Conservation (phyloP, 2,113 vertebrate species). For the Spilogale gracilis region DNA sequence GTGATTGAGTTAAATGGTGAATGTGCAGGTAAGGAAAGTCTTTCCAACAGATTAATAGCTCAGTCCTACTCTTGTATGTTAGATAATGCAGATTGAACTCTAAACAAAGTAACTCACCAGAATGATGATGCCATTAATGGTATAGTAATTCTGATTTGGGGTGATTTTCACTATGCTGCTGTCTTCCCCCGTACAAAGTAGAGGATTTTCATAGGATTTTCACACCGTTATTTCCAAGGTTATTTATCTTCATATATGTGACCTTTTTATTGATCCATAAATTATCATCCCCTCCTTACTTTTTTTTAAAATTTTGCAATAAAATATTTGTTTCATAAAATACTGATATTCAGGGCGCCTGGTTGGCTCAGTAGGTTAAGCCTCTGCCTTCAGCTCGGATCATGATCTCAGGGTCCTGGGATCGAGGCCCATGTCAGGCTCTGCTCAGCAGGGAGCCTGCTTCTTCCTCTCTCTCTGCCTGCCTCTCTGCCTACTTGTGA, state of each 20-base stretch:
- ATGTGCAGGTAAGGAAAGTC: background rate
- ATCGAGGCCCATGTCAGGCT: too few species aligned
- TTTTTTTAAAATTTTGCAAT: constrained; percentile 45
- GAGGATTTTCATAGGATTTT: background rate
- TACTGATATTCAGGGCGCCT: background rate
- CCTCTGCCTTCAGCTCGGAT: too few species aligned
- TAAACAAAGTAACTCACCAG: background rate
- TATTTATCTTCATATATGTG: constrained; percentile 15
- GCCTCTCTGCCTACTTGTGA: too few species aligned
- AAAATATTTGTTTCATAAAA: constrained; percentile 17
- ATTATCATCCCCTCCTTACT: background rate
- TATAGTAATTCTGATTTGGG: background rate
- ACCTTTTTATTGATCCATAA: background rate
- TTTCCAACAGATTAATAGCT: background rate
- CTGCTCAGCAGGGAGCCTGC: too few species aligned
- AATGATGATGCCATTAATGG: background rate
- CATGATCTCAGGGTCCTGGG: too few species aligned
- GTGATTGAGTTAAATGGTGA: background rate
- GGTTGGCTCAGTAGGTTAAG: too few species aligned
- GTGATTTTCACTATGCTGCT: background rate
- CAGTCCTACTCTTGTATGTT: background rate
- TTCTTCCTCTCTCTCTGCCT: too few species aligned
- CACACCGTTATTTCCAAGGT: background rate
- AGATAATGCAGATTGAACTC: background rate
- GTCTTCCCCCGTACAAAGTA: background rate